Evolutionary conservation across 2,888 invertebrate species (phyloP).

Genomic region (Leptogaster cylindrica): DNA sequence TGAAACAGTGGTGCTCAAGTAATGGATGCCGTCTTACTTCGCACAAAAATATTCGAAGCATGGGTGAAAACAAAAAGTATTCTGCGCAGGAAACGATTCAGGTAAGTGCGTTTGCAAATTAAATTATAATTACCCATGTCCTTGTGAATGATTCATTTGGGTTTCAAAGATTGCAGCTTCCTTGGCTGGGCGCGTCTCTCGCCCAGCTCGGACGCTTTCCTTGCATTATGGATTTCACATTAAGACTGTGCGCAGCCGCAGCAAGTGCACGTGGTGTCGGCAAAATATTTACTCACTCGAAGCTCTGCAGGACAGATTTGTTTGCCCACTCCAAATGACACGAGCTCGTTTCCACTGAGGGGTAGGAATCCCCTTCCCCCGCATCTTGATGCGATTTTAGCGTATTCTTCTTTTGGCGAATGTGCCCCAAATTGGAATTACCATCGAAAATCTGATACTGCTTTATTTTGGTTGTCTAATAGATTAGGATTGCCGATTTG

Average conservation of each 20-base stretch:
- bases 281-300: conserved; percentile 46
- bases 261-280: conserved; percentile 45
- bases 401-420: not conserved
- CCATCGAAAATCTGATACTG: not conserved
- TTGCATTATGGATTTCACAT: conserved; percentile 47
- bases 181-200: conserved; percentile 35
- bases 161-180: conserved; percentile 11
- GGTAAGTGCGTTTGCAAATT: conserved; percentile 55
- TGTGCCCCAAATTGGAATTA: not conserved
- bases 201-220: conserved; percentile 4
- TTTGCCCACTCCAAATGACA: no score
- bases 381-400: not conserved
- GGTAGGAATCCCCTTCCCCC: not conserved
- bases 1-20: conserved; percentile 10
- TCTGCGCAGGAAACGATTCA: conserved; percentile 63
- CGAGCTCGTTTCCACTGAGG: no score
- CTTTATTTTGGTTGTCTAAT: no score
- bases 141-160: not conserved
- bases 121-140: conserved; percentile 4
- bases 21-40: conserved; percentile 25
- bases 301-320: conserved; percentile 13
- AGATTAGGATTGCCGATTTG: no score
- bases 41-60: conserved; percentile 24
- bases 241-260: conserved; percentile 44
- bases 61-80: conserved; percentile 59